Conservation (phyloP, 1,140 invertebrate genomes). For the Drosophila mojavensis region DNA sequence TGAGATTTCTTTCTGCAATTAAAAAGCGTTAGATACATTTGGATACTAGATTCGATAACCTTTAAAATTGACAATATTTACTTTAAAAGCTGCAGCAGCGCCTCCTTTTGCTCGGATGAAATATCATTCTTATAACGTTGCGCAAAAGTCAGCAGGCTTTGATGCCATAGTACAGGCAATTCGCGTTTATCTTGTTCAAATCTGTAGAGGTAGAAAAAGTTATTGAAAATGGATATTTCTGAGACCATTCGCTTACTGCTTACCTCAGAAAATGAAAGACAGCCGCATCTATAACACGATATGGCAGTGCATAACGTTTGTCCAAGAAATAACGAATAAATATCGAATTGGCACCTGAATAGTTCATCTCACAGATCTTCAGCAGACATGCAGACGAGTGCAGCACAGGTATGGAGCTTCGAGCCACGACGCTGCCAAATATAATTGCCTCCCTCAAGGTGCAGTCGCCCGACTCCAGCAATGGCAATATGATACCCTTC, state of each 20-base stretch:
- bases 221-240: background rate
- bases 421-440: constrained; percentile 94
- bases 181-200: constrained; percentile 93
- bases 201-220: constrained; percentile 84
- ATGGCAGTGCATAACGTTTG: constrained; percentile 99
- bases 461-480: constrained; percentile 96
- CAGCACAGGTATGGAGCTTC: constrained; percentile 97
- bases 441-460: constrained; percentile 98
- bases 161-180: constrained; percentile 98
- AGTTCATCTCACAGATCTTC: constrained; percentile 99
- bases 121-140: constrained; percentile 98
- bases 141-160: constrained; percentile 96
- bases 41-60: background rate
- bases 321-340: constrained; percentile 97
- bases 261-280: constrained; percentile 95
- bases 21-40: background rate
- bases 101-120: constrained; percentile 95
- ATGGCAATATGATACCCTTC: constrained; percentile 97
- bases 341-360: constrained; percentile 98
- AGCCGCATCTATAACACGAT: constrained; percentile 97
- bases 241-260: constrained; percentile 88
- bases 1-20: constrained; percentile 89
- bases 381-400: constrained; percentile 97
- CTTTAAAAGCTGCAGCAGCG: constrained; percentile 90
- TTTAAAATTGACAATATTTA: constrained; percentile 37